phyloP scores from a whole-genome alignment of 2,797 vertebrate species.

The Acanthis flammea region DNA sequence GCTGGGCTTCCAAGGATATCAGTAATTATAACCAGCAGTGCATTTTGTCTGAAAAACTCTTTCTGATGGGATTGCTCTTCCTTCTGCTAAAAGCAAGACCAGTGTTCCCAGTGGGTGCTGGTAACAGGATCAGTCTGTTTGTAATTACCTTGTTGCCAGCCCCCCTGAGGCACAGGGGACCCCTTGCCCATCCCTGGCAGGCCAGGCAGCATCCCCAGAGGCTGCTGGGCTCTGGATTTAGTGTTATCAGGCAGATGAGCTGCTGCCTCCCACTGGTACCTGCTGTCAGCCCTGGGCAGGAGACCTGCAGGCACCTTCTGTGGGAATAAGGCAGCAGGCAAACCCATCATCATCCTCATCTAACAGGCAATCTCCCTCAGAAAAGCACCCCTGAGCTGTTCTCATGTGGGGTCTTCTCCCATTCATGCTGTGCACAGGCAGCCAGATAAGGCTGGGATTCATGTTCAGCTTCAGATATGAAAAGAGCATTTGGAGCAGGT shows the following conservation, averaged over 20 bases:
- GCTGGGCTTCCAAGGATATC: background rate
- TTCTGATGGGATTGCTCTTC: background rate
- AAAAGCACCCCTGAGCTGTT: background rate
- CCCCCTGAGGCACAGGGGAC: background rate
- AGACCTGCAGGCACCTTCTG: background rate
- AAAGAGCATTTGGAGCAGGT: background rate
- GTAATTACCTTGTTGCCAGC: background rate
- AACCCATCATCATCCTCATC: background rate
- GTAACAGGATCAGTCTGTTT: background rate
- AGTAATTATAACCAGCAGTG: background rate
- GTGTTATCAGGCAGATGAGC: background rate
- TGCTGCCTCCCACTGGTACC: background rate
- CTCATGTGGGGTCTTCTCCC: fast-evolving
- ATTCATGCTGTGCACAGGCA: fast-evolving
- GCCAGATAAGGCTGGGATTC: background rate
- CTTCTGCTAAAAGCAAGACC: background rate
- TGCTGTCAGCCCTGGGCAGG: background rate
- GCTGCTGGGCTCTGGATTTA: background rate
- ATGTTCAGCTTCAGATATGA: background rate
- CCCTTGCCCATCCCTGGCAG: background rate
- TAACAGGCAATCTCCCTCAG: background rate
- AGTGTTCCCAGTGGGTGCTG: background rate
- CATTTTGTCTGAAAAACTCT: background rate
- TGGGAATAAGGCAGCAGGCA: background rate
- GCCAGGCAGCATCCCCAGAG: background rate